Conservation (phyloP, 1,140 invertebrate genomes). For the Drosophila athabasca region DNA sequence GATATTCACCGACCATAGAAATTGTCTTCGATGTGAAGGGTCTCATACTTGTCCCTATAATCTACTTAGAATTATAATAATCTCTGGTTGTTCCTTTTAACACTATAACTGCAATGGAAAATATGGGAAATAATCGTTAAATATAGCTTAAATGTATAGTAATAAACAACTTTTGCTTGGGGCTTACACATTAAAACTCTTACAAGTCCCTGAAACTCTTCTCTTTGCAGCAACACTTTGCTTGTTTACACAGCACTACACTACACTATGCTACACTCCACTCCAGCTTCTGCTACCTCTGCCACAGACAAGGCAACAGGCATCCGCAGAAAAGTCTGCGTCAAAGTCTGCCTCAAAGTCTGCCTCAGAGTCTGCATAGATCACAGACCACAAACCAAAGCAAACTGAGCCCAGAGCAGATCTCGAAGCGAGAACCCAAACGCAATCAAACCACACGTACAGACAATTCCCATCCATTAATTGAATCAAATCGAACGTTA, state of each 20-base stretch:
- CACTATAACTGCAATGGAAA: too few species aligned
- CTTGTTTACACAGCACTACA: constrained; percentile 47
- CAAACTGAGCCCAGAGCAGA: constrained; percentile 13
- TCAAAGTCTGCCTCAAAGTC: constrained; percentile 46
- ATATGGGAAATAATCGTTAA: too few species aligned
- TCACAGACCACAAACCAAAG: constrained; percentile 8
- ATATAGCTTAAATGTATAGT: too few species aligned
- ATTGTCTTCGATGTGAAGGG: too few species aligned
- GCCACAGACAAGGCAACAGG: constrained; percentile 19
- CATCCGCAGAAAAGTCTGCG: not conserved
- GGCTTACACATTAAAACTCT: not conserved
- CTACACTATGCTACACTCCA: constrained; percentile 35
- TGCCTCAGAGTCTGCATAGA: constrained; percentile 50
- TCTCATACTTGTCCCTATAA: too few species aligned
- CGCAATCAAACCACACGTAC: constrained; percentile 62
- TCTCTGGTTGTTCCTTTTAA: too few species aligned
- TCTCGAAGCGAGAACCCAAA: constrained; percentile 20
- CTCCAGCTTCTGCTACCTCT: constrained; percentile 40
- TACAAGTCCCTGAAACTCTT: constrained; percentile 3
- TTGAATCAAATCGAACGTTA: constrained; percentile 82
- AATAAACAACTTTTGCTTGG: too few species aligned
- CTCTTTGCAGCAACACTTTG: constrained; percentile 16
- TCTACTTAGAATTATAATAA: too few species aligned
- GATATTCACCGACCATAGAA: too few species aligned
- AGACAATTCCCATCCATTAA: constrained; percentile 76